phyloP scores from a whole-genome alignment of 1,140 invertebrate genomes.

The Choristoneura fumiferana region DNA sequence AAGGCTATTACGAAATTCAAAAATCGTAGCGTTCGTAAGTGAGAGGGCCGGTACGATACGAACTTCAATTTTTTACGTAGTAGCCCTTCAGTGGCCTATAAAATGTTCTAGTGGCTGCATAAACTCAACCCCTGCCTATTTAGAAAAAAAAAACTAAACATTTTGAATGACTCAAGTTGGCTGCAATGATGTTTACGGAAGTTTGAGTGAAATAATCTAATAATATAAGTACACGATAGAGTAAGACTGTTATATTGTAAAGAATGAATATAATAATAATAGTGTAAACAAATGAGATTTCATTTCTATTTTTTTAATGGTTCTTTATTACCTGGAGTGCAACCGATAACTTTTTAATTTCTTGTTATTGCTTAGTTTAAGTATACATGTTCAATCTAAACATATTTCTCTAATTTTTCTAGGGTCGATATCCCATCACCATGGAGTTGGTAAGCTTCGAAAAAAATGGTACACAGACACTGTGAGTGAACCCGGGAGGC shows the following conservation, averaged over 20 bases:
- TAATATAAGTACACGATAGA: background rate
- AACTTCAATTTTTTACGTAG: too few species aligned
- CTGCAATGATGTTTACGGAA: constrained; percentile 3
- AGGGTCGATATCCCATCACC: constrained; percentile 98
- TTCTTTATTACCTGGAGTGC: too few species aligned
- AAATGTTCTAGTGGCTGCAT: background rate
- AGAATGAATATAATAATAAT: too few species aligned
- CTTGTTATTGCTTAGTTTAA: too few species aligned
- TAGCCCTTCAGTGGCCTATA: too few species aligned
- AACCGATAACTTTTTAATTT: too few species aligned
- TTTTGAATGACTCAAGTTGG: background rate
- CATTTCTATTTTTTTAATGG: too few species aligned
- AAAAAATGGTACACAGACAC: constrained; percentile 89
- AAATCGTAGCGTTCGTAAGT: too few species aligned
- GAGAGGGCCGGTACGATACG: too few species aligned
- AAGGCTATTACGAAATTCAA: too few species aligned
- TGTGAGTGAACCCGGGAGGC: constrained; percentile 87
- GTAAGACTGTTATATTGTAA: background rate
- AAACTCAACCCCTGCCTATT: background rate
- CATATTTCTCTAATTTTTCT: constrained; percentile 33
- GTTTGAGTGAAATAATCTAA: background rate
- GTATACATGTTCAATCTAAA: too few species aligned
- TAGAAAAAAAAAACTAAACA: background rate
- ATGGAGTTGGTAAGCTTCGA: constrained; percentile 96
- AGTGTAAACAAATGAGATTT: too few species aligned